Evolutionary conservation across 2,888 invertebrate genomes (phyloP), one percentile per base, ranked within the genome.

Genomic region (Cryptocephalus moraei): DNA sequence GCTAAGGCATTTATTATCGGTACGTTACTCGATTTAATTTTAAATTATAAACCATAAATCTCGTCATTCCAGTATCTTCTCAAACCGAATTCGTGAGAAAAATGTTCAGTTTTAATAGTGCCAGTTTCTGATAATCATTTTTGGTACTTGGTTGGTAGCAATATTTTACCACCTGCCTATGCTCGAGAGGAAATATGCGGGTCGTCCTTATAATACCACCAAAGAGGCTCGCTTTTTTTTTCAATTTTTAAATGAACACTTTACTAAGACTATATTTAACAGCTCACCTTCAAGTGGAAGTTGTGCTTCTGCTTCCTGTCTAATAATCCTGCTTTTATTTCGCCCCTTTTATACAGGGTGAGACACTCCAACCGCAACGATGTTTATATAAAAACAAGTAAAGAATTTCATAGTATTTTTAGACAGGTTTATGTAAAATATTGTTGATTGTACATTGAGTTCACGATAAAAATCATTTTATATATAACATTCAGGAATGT

Each of bases 111-210:
- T 49, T 43, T 36, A 38, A 38, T 43, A 47, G 44, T 51, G 32
- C 41, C 41, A 47, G 48, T 40, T 47, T 50, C 45, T 48, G 47
- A 49, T 51, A 42, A 47, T 48, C 49, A 49, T 48, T 48, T 43
- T 41, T 41, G 44, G 47, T 47, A 42, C 44, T 41, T 45, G 45
- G 48, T 52, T 45, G 49, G 47, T 43, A 47, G 47, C 50, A 44
- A 49, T 36, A 41, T 41, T 41, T n/a, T 41, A 14, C 41, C 41
- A 41, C 41, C 41, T 41, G 41, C 41, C 14, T 31, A 9, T 41
- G 41, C 12, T 12, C 12, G 12, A 36, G 31, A 11, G 41, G 31
- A 41, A 41, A 41, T 41, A 41, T 41, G 41, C 41, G 14, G 41
- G 36, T 36, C 36, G 36, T 12, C 36, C 4, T 12, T 12, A 4